phyloP scores from a whole-genome alignment of 2,888 invertebrate species.

The Carpatolechia fugitivella region DNA sequence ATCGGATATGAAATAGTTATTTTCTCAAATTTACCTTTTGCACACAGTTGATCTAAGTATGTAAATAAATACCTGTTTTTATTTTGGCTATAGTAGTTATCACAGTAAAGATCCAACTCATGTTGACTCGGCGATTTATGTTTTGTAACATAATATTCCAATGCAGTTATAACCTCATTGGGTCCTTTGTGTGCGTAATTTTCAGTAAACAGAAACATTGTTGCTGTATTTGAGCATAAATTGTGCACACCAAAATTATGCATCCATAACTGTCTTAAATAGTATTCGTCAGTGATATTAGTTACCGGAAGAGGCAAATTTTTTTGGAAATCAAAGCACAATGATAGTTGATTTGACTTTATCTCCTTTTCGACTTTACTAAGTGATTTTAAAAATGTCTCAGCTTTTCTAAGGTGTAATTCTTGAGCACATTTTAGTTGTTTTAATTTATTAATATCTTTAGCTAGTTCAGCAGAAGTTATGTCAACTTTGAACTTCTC shows the following conservation, averaged over 20 bases:
- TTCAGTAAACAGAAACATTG: slow-evolving; percentile 8
- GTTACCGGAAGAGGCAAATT: slow-evolving; percentile 5
- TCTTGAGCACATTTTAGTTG: too few relatives aligned
- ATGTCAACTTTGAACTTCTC: too few relatives aligned
- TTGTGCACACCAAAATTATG: slow-evolving; percentile 5
- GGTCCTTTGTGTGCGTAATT: background rate
- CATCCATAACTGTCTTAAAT: slow-evolving; percentile 1
- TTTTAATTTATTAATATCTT: too few relatives aligned
- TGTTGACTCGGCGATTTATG: slow-evolving; percentile 7
- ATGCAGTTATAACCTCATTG: too few relatives aligned
- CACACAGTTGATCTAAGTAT: slow-evolving; percentile 23
- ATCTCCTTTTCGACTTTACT: too few relatives aligned
- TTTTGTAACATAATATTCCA: background rate
- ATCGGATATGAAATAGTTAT: too few relatives aligned
- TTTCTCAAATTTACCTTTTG: slow-evolving; percentile 20
- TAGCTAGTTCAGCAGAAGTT: too few relatives aligned
- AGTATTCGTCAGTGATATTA: slow-evolving; percentile 2
- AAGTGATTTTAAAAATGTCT: too few relatives aligned
- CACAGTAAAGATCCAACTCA: slow-evolving; percentile 10
- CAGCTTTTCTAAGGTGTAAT: too few relatives aligned
- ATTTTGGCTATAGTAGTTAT: slow-evolving; percentile 19
- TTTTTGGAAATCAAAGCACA: slow-evolving; percentile 1
- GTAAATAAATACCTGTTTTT: slow-evolving; percentile 24
- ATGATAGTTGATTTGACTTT: too few relatives aligned
- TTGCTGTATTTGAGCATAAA: background rate